Evolutionary conservation across 2,113 vertebrate genomes (phyloP).

Genomic region (Lasiurus borealis): DNA sequence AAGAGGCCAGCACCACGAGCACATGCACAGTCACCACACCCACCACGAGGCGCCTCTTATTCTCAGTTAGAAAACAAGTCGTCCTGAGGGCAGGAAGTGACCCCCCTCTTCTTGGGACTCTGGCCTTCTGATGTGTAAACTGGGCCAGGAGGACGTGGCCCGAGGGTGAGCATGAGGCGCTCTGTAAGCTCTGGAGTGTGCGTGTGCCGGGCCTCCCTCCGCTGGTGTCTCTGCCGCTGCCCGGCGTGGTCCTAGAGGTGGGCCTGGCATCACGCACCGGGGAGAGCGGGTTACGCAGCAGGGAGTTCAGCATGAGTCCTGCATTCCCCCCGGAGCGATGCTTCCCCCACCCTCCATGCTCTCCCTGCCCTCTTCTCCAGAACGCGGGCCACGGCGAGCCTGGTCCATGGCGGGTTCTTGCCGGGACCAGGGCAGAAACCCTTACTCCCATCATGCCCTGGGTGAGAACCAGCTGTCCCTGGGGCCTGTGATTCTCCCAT

Average conservation of each 20-base stretch:
- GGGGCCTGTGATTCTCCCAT: background rate
- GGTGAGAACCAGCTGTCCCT: background rate
- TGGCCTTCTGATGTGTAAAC: background rate
- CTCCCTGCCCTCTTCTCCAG: fast-evolving
- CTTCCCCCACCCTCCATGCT: fast-evolving
- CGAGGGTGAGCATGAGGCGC: fast-evolving
- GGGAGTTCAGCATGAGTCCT: background rate
- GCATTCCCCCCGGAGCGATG: fast-evolving
- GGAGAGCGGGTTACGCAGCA: background rate
- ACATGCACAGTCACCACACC: fast-evolving
- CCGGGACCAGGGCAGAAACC: background rate
- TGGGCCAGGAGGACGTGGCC: fast-evolving
- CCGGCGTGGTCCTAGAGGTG: fast-evolving
- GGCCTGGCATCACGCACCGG: background rate
- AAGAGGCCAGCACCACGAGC: fast-evolving
- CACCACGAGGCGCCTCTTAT: background rate
- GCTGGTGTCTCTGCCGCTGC: fast-evolving
- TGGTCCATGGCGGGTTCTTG: background rate
- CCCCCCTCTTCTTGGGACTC: background rate
- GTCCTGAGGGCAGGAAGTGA: background rate
- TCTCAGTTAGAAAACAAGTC: background rate
- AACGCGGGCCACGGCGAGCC: background rate
- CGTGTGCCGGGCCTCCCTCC: fast-evolving
- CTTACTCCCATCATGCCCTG: no score
- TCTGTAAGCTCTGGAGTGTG: fast-evolving